Conservation (phyloP, 2,113 vertebrate genomes). For the Cyprinodon tularosa region DNA sequence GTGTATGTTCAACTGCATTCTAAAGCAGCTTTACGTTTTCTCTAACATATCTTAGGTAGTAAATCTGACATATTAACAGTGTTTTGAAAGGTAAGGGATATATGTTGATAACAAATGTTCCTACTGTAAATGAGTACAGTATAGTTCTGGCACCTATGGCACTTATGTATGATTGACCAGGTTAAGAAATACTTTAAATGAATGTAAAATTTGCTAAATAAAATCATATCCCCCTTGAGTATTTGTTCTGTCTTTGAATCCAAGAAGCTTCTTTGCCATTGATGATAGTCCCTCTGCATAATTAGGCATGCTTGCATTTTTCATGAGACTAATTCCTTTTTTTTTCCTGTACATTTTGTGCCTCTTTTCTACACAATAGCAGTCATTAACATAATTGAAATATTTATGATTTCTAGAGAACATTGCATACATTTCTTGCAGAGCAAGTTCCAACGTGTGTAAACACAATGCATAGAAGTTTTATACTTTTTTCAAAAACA, state of each 20-base stretch:
- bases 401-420: conserved; percentile 67
- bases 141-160: conserved; percentile 43
- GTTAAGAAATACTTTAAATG: conserved; percentile 26
- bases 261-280: conserved; percentile 66
- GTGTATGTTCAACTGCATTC: conserved; percentile 11
- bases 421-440: conserved; percentile 53
- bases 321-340: conserved; percentile 69
- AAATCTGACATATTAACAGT: conserved; percentile 44
- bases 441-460: conserved; percentile 15
- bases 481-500: no score
- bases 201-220: neutral
- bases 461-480: conserved; percentile 19
- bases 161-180: conserved; percentile 32
- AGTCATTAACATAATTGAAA: conserved; percentile 72
- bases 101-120: conserved; percentile 33
- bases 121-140: conserved; percentile 25
- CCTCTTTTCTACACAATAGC: conserved; percentile 55
- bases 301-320: conserved; percentile 70
- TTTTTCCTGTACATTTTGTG: conserved; percentile 67
- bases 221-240: conserved; percentile 12
- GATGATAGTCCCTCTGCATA: conserved; percentile 59
- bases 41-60: conserved; percentile 51
- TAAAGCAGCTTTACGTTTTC: conserved; percentile 9
- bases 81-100: neutral
- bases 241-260: conserved; percentile 41